Percentiles rank a stretch among this genome's conserved stretches.
These are phyloP conservation scores for Drosophila pandora DNA, from an alignment of 1,140 invertebrate genomes.

Conservation along the genomic window DNA sequence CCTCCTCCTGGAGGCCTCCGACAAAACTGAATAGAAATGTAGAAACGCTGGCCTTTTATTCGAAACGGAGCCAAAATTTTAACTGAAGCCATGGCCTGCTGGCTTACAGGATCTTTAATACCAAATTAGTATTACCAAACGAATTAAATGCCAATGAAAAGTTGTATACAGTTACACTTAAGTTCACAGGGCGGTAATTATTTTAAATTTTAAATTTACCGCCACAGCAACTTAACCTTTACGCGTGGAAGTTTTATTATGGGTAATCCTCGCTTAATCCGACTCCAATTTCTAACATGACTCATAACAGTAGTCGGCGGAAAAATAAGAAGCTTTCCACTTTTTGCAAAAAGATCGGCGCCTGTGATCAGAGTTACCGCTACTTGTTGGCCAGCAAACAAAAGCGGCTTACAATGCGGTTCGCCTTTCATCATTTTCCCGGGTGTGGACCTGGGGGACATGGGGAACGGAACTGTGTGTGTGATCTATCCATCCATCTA, in stretches of 20 bases:
- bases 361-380: slow-evolving; percentile 75
- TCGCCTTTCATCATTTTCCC: slow-evolving; percentile 27
- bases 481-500: slow-evolving; percentile 10
- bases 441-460: neutral
- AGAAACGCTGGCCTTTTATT: too few relatives aligned
- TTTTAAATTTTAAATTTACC: slow-evolving; percentile 23
- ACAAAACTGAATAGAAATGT: too few relatives aligned
- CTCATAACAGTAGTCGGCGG: slow-evolving; percentile 55
- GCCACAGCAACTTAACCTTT: neutral
- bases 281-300: slow-evolving; percentile 4
- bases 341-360: slow-evolving; percentile 49
- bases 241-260: neutral
- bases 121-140: too few relatives aligned
- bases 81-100: too few relatives aligned
- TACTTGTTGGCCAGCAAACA: slow-evolving; percentile 70
- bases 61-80: too few relatives aligned
- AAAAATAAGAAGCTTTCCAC: slow-evolving; percentile 19
- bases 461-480: slow-evolving; percentile 11
- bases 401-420: slow-evolving; percentile 69
- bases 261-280: neutral
- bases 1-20: too few relatives aligned
- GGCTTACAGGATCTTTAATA: too few relatives aligned
- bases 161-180: too few relatives aligned
- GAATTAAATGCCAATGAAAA: too few relatives aligned
- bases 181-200: too few relatives aligned